A percentile compares a stretch with the other conserved stretches of the same genome.
These are phyloP conservation scores for Tachina grossa DNA, from an alignment of 2,888 invertebrate genomes.

Conservation along the genomic window DNA sequence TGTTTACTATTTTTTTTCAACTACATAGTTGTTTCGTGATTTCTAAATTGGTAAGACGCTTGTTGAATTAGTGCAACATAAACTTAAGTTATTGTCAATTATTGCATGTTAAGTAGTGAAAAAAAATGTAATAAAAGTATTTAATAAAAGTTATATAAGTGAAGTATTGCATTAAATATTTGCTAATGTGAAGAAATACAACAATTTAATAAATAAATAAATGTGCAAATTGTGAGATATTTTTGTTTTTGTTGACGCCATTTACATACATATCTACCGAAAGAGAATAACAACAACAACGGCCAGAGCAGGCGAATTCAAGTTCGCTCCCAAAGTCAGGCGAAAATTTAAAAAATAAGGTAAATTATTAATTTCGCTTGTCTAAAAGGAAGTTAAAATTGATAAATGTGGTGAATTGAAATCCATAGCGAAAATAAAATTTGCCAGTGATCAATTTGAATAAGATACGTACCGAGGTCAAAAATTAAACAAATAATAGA, in stretches of 20 bases:
- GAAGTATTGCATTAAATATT: background rate
- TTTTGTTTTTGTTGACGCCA: background rate
- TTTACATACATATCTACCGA: background rate
- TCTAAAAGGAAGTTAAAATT: background rate
- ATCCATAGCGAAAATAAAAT: background rate
- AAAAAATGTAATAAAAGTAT: background rate
- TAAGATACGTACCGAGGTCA: too few relatives aligned
- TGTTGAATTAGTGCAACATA: background rate
- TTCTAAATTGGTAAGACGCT: background rate
- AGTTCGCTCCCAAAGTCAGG: background rate
- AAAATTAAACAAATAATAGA: too few relatives aligned
- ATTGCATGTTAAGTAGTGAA: background rate
- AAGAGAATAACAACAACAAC: background rate
- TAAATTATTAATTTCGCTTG: too few relatives aligned
- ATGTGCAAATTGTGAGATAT: background rate
- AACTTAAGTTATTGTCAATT: background rate
- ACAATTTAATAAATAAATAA: too few relatives aligned
- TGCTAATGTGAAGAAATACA: background rate
- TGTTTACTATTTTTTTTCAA: background rate
- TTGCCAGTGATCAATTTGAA: background rate
- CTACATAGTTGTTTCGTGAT: constrained; percentile 3
- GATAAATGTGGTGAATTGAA: background rate
- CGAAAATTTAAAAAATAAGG: background rate
- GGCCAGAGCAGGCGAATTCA: background rate
- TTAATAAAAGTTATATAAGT: background rate